Evolutionary conservation across 2,797 vertebrate genomes (phyloP), one percentile per base, ranked within the genome.

Genomic region (Pseudochromis fuscus): DNA sequence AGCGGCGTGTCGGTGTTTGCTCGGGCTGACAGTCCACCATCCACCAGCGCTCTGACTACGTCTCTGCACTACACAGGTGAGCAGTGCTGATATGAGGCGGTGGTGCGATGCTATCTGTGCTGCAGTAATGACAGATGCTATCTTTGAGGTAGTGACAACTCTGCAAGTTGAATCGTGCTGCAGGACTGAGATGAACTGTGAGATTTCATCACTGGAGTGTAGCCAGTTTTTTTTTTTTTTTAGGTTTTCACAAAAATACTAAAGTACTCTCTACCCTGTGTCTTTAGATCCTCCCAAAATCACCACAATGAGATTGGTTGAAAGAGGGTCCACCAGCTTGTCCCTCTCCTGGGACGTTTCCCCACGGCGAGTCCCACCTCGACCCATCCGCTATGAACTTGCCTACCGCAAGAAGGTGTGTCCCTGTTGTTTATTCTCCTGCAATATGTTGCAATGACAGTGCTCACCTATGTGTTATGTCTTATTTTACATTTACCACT

Each of bases 401-500:
- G 97, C 94, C 83, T 99, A 97, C 89, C 96, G 95, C 76, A 98
- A 96, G 87, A 98, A 98, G 96, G 97, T 89, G 33, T 11, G 30
- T 7, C 3, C 7, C 3, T 37, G 19, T 55, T 31, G 5, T 58
- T 46, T 30, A 13, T 24, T 23, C 2, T 45, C 8, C 44, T 62
- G 28, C 18, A 44, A 6, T 38, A 1, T 38, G 25, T 61, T 31
- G 1, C 16, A 24, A 44, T 33, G 13, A 25, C 33, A 57, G 4
- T 23, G 9, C 21, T 42, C 1, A 24, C 0, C 35, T 62, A n/a
- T n/a, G n/a, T n/a, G n/a, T n/a, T 9, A 56, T 42, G 16, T 50
- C 7, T 23, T 27, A 8, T 48, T 65, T 7, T n/a, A 15, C 15
- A 24, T 33, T 46, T 53, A 38, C 33, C 10, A 45, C 44, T 13